Evolutionary conservation across 2,113 vertebrate species (phyloP).

Genomic region (Anguilla rostrata): DNA sequence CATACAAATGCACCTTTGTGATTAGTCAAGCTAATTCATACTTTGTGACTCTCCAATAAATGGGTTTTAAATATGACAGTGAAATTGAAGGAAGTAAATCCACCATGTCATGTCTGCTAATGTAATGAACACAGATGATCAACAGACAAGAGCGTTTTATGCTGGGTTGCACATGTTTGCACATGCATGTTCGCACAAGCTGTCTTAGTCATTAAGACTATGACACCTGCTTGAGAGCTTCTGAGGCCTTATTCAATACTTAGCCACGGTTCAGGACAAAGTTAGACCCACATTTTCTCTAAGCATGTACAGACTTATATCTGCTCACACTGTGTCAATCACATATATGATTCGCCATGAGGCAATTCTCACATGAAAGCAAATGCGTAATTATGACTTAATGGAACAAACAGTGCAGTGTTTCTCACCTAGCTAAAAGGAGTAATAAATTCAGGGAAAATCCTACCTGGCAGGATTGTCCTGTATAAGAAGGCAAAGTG

Average conservation of each 20-base stretch:
- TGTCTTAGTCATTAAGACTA: neutral
- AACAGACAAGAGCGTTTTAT: neutral
- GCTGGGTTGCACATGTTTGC: neutral
- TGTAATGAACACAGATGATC: neutral
- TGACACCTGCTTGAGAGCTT: neutral
- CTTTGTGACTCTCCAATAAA: neutral
- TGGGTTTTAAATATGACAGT: neutral
- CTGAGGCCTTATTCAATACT: neutral
- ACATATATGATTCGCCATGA: neutral
- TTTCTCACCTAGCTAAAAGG: neutral
- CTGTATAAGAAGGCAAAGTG: slow-evolving; percentile 98
- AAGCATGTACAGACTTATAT: neutral
- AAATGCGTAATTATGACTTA: neutral
- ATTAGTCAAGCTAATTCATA: neutral
- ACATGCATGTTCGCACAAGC: neutral
- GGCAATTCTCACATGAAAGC: neutral
- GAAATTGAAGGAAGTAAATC: neutral
- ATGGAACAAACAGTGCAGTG: neutral
- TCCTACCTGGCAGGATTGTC: slow-evolving; percentile 88
- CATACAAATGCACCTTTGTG: no score
- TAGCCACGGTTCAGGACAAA: neutral
- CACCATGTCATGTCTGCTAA: neutral
- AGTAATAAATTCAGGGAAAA: neutral
- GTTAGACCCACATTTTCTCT: neutral
- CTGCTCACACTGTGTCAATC: neutral